Base-by-base conservation (phyloP, 2,113 vertebrate genomes). In the Mellivora capensis region DNA sequence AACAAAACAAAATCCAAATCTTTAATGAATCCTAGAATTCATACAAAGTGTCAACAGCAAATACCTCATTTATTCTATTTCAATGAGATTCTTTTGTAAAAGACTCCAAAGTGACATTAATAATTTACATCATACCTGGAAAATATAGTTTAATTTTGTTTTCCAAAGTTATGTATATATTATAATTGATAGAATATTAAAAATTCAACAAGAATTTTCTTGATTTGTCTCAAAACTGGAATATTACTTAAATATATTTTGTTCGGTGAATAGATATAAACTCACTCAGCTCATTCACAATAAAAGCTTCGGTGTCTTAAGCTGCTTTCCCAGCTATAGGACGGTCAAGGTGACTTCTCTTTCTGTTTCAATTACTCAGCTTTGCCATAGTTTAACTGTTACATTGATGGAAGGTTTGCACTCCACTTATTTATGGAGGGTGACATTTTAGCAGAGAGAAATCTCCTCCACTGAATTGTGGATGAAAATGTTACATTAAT, bases 261-360 rank as follows among this genome's bases (percentile, higher is more conserved):
- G 52, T 94, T 91, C 95, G 81, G 83, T 81, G 3, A 98, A 88
- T 86, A 98, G 82, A 95, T 96, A 96, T 96, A 98, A 98, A 97
- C 74, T 97, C 76, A 95, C 62, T 96, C 27, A 37, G 79, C 69
- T 98, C 49, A 88, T 94, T 98, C 85, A 87, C 94, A 85, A 64
- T 97, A 93, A 97, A 98, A 97, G 95, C 97, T 93, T 54, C 91
- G 72, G 81, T 93, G 95, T 87, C 96, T 98, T 98, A 95, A 98
- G 97, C 97, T 97, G 97, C 96, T 90, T 98, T 96, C 90, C 77
- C 52, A 90, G 94, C 95, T 90, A 84, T 61, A 88, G 57, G 49
- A 94, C 90, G 96, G 96, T 97, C 98, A 99, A 99, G 98, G 98
- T 98, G 98, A 99, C 98, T 98, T 99, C 98, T 98, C 95, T 93